Conservation (phyloP, 2,797 vertebrate species). For the Peromyscus eremicus region DNA sequence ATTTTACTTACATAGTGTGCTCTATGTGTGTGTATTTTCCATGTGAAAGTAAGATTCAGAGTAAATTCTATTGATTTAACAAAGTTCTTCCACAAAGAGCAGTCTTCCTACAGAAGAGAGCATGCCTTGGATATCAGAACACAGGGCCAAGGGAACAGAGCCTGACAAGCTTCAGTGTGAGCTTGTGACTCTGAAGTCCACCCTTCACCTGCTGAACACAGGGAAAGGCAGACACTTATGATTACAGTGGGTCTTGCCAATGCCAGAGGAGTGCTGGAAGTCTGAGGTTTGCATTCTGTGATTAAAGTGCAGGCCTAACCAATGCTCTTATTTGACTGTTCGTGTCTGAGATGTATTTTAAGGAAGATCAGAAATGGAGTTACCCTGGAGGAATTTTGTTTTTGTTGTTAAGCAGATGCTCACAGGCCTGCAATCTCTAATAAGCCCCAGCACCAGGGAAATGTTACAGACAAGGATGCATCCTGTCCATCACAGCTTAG, state of each 20-base stretch:
- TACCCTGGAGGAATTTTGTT: slow-evolving; percentile 51
- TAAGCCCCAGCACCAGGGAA: slow-evolving; percentile 55
- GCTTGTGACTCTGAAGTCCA: background rate
- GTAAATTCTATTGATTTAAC: background rate
- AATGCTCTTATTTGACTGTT: slow-evolving; percentile 7
- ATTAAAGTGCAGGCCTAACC: background rate
- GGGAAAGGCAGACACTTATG: background rate
- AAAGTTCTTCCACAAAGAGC: background rate
- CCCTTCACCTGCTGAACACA: background rate
- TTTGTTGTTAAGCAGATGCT: slow-evolving; percentile 74
- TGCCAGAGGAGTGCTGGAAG: background rate
- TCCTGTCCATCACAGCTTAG: slow-evolving; percentile 64
- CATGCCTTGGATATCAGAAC: slow-evolving; percentile 8
- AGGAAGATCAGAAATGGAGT: slow-evolving; percentile 64
- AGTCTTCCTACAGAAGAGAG: background rate
- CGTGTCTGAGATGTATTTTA: slow-evolving; percentile 1
- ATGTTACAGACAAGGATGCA: slow-evolving; percentile 8
- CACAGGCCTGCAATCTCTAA: slow-evolving; percentile 37
- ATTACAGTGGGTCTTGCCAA: background rate
- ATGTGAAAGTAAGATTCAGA: background rate
- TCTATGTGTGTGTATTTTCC: background rate
- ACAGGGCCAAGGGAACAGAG: background rate
- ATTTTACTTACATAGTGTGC: background rate
- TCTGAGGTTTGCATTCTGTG: background rate
- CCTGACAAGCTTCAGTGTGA: background rate